These are phyloP conservation scores for Myotis planiceps DNA, from an alignment of 2,797 vertebrate species.

Conservation along the genomic window DNA sequence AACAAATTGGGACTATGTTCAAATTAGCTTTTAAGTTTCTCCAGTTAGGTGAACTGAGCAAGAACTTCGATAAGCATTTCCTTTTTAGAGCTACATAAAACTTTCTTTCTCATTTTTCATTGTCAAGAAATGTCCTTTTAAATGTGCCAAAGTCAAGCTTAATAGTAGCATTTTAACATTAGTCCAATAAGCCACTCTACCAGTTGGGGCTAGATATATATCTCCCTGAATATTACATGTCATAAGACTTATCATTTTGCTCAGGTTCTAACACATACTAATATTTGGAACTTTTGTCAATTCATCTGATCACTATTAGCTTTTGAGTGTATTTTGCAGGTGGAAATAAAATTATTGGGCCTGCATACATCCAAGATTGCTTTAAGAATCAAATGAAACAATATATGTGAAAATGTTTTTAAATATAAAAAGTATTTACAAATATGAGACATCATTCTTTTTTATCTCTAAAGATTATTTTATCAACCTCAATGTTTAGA, in stretches of 20 bases:
- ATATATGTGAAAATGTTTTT: not conserved
- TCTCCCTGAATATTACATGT: slow-evolving; percentile 4
- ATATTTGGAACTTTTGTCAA: not conserved
- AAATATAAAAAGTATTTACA: not conserved
- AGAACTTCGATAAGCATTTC: slow-evolving; percentile 1
- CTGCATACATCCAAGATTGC: not conserved
- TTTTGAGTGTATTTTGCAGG: not conserved
- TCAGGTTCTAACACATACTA: not conserved
- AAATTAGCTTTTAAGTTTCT: slow-evolving; percentile 65
- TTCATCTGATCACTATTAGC: not conserved
- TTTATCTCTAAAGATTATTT: not conserved
- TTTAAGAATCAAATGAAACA: not conserved
- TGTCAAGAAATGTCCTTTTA: slow-evolving; percentile 57
- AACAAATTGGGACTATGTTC: slow-evolving; percentile 49
- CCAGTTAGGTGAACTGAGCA: slow-evolving; percentile 17
- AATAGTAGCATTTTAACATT: slow-evolving; percentile 38
- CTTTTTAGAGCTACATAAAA: slow-evolving; percentile 31
- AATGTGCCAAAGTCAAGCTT: slow-evolving; percentile 44
- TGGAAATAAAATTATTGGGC: not conserved
- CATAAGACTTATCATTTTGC: not conserved
- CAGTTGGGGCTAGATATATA: not conserved
- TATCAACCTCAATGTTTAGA: not conserved
- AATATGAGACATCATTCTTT: not conserved
- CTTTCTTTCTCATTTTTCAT: slow-evolving; percentile 27
- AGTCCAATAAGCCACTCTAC: slow-evolving; percentile 7